Conservation (phyloP, 2,113 vertebrate genomes). For the Fukomys damarensis region DNA sequence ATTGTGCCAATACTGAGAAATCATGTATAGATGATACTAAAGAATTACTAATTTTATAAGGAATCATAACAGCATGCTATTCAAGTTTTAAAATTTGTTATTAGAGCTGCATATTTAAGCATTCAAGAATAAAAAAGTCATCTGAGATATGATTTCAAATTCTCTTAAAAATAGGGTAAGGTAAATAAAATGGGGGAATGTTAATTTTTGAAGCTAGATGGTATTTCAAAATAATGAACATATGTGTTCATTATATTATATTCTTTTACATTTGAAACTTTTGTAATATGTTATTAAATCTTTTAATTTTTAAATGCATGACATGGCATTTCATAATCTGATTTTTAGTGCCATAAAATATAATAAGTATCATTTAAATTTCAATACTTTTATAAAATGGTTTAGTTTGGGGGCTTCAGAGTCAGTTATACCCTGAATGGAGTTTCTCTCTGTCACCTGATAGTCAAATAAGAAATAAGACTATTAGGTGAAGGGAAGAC, state of each 20-base stretch:
- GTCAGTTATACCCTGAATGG: neutral
- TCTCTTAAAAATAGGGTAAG: neutral
- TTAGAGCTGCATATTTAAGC: neutral
- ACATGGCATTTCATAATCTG: neutral
- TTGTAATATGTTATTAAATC: neutral
- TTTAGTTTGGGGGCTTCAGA: neutral
- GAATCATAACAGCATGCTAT: neutral
- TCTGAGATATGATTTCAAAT: neutral
- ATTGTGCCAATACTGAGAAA: neutral
- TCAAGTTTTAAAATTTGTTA: neutral
- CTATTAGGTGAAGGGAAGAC: neutral
- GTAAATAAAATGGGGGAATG: neutral
- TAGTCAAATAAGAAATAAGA: neutral
- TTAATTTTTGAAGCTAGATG: neutral
- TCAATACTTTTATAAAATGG: constrained; percentile 4
- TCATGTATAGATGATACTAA: neutral
- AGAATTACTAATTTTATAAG: neutral
- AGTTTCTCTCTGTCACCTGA: neutral
- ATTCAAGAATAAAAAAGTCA: neutral
- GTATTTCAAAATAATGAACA: neutral
- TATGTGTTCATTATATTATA: neutral
- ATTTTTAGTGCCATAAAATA: neutral
- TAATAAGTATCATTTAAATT: neutral
- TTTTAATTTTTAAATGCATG: neutral
- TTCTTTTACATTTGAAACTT: neutral